Conservation (phyloP, 2,797 vertebrate species). For the Microctenopoma stevenorrisi region DNA sequence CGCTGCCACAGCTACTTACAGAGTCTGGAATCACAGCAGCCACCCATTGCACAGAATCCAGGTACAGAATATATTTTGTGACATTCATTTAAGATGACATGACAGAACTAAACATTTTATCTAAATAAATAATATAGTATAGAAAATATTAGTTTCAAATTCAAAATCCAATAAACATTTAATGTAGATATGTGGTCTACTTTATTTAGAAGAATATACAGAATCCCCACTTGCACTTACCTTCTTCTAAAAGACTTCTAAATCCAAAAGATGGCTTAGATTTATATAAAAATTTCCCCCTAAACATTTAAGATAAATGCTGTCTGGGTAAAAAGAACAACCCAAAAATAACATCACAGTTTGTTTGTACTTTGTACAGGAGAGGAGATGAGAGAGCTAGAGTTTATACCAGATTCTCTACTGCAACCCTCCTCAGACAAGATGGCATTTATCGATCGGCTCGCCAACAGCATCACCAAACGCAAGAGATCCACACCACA, state of each 20-base stretch:
- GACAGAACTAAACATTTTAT: background rate
- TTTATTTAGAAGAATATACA: constrained; percentile 15
- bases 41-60: constrained; percentile 62
- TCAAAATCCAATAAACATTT: constrained; percentile 11
- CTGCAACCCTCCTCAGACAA: constrained; percentile 92
- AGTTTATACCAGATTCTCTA: constrained; percentile 92
- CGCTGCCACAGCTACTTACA: constrained; percentile 96
- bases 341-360: constrained; percentile 50
- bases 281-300: constrained; percentile 13
- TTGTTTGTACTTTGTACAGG: constrained; percentile 82
- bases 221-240: constrained; percentile 5
- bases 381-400: constrained; percentile 94
- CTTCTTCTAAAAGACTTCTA: constrained; percentile 7
- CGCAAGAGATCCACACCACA: constrained; percentile 96
- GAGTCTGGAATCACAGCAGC: constrained; percentile 85
- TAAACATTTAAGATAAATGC: constrained; percentile 30
- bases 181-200: constrained; percentile 23
- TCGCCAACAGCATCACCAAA: constrained; percentile 96
- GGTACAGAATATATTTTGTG: constrained; percentile 49
- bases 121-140: constrained; percentile 5
- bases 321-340: constrained; percentile 26
- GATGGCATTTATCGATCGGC: constrained; percentile 94
- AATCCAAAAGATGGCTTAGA: constrained; percentile 25
- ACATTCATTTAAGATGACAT: background rate
- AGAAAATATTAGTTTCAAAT: constrained; percentile 15